Evolutionary conservation across 2,888 invertebrate genomes (phyloP).

Genomic region (Spodoptera picta): DNA sequence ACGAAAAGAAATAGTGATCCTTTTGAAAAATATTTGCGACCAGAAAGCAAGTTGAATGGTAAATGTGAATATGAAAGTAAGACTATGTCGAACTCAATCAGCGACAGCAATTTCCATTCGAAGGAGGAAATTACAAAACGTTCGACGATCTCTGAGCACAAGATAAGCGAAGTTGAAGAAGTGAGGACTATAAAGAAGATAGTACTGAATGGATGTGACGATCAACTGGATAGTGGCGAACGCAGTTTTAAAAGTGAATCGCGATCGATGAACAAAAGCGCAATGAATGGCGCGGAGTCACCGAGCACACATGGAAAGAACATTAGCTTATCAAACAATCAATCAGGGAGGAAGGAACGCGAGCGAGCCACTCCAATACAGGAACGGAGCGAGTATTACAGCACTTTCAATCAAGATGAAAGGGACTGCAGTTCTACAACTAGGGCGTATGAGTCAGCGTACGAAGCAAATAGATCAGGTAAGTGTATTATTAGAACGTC

Average conservation of each 20-base stretch:
- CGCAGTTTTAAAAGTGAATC: slow-evolving; percentile 39
- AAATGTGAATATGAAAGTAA: slow-evolving; percentile 65
- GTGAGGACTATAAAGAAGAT: slow-evolving; percentile 85
- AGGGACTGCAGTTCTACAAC: slow-evolving; percentile 54
- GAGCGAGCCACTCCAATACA: slow-evolving; percentile 59
- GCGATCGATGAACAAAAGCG: slow-evolving; percentile 23
- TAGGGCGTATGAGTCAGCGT: slow-evolving; percentile 55
- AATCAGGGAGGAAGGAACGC: slow-evolving; percentile 59
- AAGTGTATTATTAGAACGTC: slow-evolving; percentile 41
- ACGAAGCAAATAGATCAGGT: slow-evolving; percentile 59
- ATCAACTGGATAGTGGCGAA: slow-evolving; percentile 51
- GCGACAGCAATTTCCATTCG: slow-evolving; percentile 76
- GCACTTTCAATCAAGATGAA: slow-evolving; percentile 61
- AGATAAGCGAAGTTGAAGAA: slow-evolving; percentile 83
- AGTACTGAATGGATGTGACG: slow-evolving; percentile 77
- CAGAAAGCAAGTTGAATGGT: slow-evolving; percentile 69
- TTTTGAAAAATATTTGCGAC: slow-evolving; percentile 77
- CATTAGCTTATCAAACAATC: slow-evolving; percentile 49
- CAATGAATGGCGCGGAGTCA: slow-evolving; percentile 33
- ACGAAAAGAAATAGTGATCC: slow-evolving; percentile 76
- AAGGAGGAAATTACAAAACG: slow-evolving; percentile 78
- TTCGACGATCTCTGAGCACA: slow-evolving; percentile 80
- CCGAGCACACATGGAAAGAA: slow-evolving; percentile 42
- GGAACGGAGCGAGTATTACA: slow-evolving; percentile 62
- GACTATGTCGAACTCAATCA: slow-evolving; percentile 74